Base-by-base conservation (phyloP, 2,797 vertebrate genomes). In the Periparus ater region DNA sequence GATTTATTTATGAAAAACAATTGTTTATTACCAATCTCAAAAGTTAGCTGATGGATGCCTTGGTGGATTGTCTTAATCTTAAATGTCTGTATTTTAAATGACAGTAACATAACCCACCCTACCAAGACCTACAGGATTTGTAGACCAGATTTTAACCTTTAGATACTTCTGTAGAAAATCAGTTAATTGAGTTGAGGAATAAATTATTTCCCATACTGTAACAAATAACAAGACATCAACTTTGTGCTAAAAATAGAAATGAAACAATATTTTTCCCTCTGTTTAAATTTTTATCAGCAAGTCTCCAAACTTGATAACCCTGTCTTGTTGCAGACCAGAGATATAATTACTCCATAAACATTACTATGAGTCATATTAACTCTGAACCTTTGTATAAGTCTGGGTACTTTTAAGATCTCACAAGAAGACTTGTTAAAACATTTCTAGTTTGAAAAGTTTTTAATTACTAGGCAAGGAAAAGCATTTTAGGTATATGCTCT, bases 71-170 rank as follows among this genome's bases (percentile, higher is more conserved):
- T 14, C 16, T 68, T 29, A 23, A 40, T 40, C 38, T 40, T 40
- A 40, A 40, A 40, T 13, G 38, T 13, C 13, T 26, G 29, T 16
- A 27, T 55, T 5, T 61, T 58, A 30, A 72, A 38, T 18, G 47
- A 25, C 10, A 68, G 29, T 21, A 63, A 23, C 6, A 50, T 47
- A 57, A 36, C 5, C 8, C 12, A 73, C 11, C 6, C 16, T 30
- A 27, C 7, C 0, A 1, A 19, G 20, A 26, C 17, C 12, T 44
- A 14, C 1, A 3, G 27, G 7, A 38, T 75, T 67, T 81, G 30
- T 57, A 60, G 14, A 61, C 17, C 0, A 2, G 47, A 61, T 34
- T 21, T 42, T 14, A 61, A 72, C 54, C 68, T 88, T 53, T 57
- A 7, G 13, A 44, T 27, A 25, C 3, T 58, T 81, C 13, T 40